Base-by-base conservation (phyloP, 2,888 invertebrate species). In the Drosophila atripex region DNA sequence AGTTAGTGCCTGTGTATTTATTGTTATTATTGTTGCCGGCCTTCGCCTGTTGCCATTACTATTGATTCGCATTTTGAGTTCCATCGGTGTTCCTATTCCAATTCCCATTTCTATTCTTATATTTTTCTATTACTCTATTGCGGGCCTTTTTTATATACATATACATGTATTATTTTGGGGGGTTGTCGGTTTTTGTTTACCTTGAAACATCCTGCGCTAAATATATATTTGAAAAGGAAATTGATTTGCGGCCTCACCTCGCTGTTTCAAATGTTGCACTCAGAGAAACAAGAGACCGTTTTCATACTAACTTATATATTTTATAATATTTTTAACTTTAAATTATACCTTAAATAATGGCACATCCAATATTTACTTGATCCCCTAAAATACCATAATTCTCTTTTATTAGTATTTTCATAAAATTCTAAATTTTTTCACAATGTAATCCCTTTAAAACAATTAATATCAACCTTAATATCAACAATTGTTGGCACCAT, bases 181-280 rank as follows among this genome's bases (percentile, higher is more conserved):
- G 30, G 23, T 8, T 53, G 55, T 23, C 32, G 35, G 21, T 50
- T 32, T 51, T 18, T 52, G 55, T 43, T 63, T 43, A 39, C 70
- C 47, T 35, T 25, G 32, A 41, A 32, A 60, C 63, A 72, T 83
- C 73, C 84, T 77, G 78, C 54, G 86, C 80, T 72, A 83, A 83
- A 86, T 77, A 86, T 80, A 83, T 80, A 77, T 80, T 30, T 56
- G 49, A 71, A 80, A 77, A 80, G 80, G 78, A 86, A 86, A 80
- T 86, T 80, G 86, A 84, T 80, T 80, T 80, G 86, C 65, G 66
- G 86, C 47, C 47, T 41, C 30, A 12, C 11, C 30, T 49, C 2
- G 39, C 32, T 12, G 38, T 18, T 25, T 23, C 32, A 6, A 12
- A 18, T 59, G 12, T 12, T 38, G 16, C 46, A 60, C 46, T 47